These are phyloP conservation scores for Euphydryas editha DNA, from an alignment of 2,888 invertebrate genomes.

Conservation along the genomic window DNA sequence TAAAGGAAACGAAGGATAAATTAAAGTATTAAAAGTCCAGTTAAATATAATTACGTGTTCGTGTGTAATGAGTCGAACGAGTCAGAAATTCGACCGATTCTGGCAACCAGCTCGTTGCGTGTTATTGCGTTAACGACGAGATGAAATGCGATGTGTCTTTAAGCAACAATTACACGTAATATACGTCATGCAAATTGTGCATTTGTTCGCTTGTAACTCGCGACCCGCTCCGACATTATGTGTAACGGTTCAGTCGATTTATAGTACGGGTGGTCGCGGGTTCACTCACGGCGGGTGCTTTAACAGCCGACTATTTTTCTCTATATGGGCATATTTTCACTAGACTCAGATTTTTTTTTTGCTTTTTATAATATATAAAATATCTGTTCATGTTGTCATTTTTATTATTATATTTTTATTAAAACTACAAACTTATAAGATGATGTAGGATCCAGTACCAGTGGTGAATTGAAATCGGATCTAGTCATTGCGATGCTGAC, in stretches of 20 bases:
- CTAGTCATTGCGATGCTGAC: too few species aligned
- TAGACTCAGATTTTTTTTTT: too few species aligned
- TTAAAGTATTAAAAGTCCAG: not conserved
- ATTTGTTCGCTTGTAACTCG: not conserved
- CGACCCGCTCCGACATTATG: not conserved
- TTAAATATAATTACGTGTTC: not conserved
- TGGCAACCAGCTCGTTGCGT: not conserved
- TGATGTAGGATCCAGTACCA: too few species aligned
- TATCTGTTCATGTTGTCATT: too few species aligned
- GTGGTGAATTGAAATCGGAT: too few species aligned
- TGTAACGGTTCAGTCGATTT: not conserved
- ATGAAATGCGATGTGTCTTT: constrained; percentile 8
- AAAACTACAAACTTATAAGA: too few species aligned
- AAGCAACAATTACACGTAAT: constrained; percentile 5
- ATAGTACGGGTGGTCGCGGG: not conserved
- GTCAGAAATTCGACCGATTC: not conserved
- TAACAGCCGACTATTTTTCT: not conserved
- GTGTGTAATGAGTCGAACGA: not conserved
- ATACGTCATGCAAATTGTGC: constrained; percentile 7
- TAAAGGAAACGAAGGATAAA: not conserved
- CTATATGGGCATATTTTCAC: too few species aligned
- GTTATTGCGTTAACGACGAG: constrained; percentile 3
- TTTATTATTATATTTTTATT: too few species aligned
- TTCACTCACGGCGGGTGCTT: not conserved
- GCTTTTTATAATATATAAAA: too few species aligned